These are phyloP conservation scores for Spilogale gracilis DNA, from an alignment of 2,113 vertebrate species.

Conservation along the genomic window DNA sequence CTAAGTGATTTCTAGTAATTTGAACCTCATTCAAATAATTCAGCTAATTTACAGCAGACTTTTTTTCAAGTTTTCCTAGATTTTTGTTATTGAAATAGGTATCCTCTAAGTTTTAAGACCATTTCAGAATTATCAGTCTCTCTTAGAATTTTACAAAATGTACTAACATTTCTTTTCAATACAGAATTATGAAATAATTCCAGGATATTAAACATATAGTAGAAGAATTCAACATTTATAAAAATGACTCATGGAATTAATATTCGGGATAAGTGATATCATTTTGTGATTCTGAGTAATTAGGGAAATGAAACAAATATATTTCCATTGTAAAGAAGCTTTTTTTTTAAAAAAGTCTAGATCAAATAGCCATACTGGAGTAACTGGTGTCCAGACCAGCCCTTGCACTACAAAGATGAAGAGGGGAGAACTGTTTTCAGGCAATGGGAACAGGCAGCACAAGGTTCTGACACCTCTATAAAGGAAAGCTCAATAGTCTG, in stretches of 20 bases:
- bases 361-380: background rate
- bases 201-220: background rate
- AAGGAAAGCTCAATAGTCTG: background rate
- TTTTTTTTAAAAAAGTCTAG: background rate
- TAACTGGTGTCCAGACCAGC: background rate
- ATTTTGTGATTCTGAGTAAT: background rate
- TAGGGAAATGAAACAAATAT: background rate
- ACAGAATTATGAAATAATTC: background rate
- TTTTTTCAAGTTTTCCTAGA: background rate
- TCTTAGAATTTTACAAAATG: constrained; percentile 42
- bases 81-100: background rate
- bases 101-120: background rate
- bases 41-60: background rate
- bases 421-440: background rate
- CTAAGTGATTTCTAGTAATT: constrained; percentile 50
- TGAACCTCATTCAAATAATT: constrained; percentile 63
- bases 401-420: background rate
- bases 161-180: background rate
- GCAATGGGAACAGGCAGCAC: background rate
- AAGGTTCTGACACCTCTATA: background rate
- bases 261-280: background rate
- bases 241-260: background rate
- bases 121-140: constrained; percentile 24
- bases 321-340: background rate
- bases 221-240: background rate